Evolutionary conservation across 2,888 invertebrate genomes (phyloP), one percentile per base, ranked within the genome.

Genomic region (Cheiracanthium punctorium): DNA sequence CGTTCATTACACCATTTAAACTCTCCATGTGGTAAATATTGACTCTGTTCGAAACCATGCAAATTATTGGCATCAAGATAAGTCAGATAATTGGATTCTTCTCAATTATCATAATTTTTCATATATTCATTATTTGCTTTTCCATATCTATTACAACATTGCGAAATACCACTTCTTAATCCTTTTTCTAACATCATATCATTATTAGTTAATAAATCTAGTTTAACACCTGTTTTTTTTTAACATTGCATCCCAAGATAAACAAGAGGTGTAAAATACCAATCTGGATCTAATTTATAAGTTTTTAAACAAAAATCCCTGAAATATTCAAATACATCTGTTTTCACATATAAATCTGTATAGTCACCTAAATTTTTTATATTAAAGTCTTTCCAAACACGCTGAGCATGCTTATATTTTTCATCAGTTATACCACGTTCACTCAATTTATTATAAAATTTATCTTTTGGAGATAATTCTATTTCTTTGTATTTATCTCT

Each of bases 101-200:
- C 58, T 29, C 17, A 67, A 0, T 0, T 10, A 69, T 90, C 89
- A 20, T 48, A 86, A 33, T 80, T 48, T 14, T 52, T 33, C 67
- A 65, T 71, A 37, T 37, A 37, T 37, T 37, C 10, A 37, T 88
- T 71, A 86, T 88, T 87, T 7, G 74, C 71, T 64, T 67, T 82
- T 33, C 48, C 79, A 64, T 77, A 43, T 58, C 86, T 79, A 20
- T 82, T 74, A 32, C 37, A 73, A 37, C 58, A 73, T 14, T 72
- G 77, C 48, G 80, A 82, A 37, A 87, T 58, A 24, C 87, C 81
- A n/a, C 81, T 90, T 89, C 90, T 88, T 37, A 82, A 86, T 75
- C 89, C 84, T 67, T 85, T 32, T 84, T 90, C 90, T 80, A 90
- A 72, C 64, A 90, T 88, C 89, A 88, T 89, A 73, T 91, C 90